These are phyloP conservation scores for Melinaea marsaeus DNA, from an alignment of 2,888 invertebrate genomes.

Conservation along the genomic window DNA sequence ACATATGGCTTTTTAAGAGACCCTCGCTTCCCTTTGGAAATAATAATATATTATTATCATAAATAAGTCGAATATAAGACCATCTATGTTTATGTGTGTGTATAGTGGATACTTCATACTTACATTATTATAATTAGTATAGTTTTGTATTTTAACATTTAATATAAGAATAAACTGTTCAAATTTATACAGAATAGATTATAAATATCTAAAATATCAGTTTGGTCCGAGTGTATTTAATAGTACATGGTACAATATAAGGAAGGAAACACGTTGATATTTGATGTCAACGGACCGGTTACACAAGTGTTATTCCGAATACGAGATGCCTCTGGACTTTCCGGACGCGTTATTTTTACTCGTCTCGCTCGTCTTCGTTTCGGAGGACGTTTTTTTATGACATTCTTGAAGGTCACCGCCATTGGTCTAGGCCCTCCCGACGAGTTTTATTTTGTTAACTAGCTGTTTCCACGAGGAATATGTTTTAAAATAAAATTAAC, in stretches of 20 bases:
- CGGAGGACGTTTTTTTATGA: constrained; percentile 60
- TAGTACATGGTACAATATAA: constrained; percentile 45
- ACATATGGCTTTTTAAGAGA: not conserved
- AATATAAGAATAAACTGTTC: no score
- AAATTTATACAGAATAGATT: no score
- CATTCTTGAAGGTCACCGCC: constrained; percentile 64
- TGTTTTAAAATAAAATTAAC: no score
- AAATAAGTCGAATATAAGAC: no score
- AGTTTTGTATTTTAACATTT: no score
- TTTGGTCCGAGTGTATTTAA: not conserved
- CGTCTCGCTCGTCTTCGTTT: constrained; percentile 47
- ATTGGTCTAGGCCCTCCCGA: constrained; percentile 42
- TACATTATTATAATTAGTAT: no score
- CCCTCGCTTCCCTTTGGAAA: no score
- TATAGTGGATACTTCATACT: no score
- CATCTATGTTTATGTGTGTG: no score
- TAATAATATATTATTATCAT: no score
- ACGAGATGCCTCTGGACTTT: constrained; percentile 73
- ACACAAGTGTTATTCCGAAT: constrained; percentile 75
- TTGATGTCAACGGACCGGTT: constrained; percentile 70
- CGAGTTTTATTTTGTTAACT: no score
- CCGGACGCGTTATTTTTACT: constrained; percentile 53
- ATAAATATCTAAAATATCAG: not conserved
- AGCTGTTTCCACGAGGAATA: no score
- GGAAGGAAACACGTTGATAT: constrained; percentile 76